A percentile compares a stretch with the other conserved stretches of the same genome.
These are phyloP conservation scores for Cyprinodon tularosa DNA, from an alignment of 2,113 vertebrate species.

Conservation along the genomic window DNA sequence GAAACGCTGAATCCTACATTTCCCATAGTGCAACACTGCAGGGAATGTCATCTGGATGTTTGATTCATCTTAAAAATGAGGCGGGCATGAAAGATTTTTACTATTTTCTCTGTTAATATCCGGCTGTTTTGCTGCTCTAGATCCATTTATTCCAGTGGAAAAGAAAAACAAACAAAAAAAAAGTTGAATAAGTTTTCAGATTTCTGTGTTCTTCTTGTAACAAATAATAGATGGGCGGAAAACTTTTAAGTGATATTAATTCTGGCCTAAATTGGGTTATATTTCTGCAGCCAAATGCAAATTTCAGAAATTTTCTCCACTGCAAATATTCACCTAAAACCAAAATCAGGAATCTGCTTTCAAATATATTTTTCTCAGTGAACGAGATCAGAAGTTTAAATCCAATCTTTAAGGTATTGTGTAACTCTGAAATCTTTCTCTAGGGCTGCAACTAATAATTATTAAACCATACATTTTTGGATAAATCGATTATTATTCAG, in stretches of 20 bases:
- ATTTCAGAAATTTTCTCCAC: not conserved
- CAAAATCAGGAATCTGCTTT: not conserved
- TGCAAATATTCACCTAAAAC: not conserved
- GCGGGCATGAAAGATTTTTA: not conserved
- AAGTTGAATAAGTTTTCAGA: too few species aligned
- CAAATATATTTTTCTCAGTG: not conserved
- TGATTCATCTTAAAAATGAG: not conserved
- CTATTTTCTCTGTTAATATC: not conserved
- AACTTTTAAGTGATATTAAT: too few species aligned
- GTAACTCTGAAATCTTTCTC: too few species aligned
- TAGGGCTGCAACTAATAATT: too few species aligned
- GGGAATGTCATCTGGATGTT: not conserved
- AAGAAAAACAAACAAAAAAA: too few species aligned
- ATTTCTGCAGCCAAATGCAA: too few species aligned
- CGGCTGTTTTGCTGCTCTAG: not conserved
- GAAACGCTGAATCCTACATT: not conserved
- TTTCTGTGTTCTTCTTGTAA: too few species aligned
- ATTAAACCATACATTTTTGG: too few species aligned
- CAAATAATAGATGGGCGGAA: too few species aligned
- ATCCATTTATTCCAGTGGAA: not conserved
- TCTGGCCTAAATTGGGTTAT: too few species aligned
- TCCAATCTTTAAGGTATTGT: not conserved
- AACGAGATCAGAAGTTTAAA: not conserved
- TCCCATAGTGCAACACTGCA: slow-evolving; percentile 8
- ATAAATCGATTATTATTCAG: too few species aligned